Percentiles rank a stretch among this genome's conserved stretches.
Evolutionary conservation across 1,140 invertebrate species (phyloP).

Genomic region (Euglossa dilemma): DNA sequence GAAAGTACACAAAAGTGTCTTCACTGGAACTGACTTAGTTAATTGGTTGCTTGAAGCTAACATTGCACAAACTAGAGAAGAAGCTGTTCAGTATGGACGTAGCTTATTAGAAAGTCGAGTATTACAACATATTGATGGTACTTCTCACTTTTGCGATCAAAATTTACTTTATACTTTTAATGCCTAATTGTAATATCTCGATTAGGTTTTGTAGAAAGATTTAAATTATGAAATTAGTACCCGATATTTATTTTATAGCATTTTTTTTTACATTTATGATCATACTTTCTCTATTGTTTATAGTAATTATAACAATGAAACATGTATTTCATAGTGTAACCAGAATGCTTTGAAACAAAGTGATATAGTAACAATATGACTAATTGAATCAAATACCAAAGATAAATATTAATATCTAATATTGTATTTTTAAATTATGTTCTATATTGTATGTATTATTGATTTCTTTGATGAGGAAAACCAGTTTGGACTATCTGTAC

Average conservation of each 20-base stretch:
- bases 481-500: slow-evolving; percentile 1
- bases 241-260: not conserved
- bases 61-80: slow-evolving; percentile 87
- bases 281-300: not conserved
- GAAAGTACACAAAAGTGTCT: slow-evolving; percentile 89
- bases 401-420: slow-evolving; percentile 16
- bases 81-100: slow-evolving; percentile 92
- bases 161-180: slow-evolving; percentile 88
- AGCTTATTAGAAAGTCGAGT: slow-evolving; percentile 92
- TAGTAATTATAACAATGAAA: not conserved
- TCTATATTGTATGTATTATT: slow-evolving; percentile 11
- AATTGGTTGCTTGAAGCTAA: slow-evolving; percentile 93
- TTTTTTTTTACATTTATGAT: not conserved
- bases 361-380: slow-evolving; percentile 1
- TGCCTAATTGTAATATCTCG: slow-evolving; percentile 42
- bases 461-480: not conserved
- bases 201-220: not conserved
- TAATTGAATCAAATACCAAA: slow-evolving; percentile 24
- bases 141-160: slow-evolving; percentile 91
- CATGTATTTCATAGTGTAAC: not conserved
- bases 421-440: slow-evolving; percentile 14
- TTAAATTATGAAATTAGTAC: not conserved
- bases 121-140: slow-evolving; percentile 90
- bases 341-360: not conserved
- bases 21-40: slow-evolving; percentile 92